Percentiles rank a stretch among this genome's conserved stretches.
These are phyloP conservation scores for Catalaphyllia jardinei DNA, from an alignment of 64 coral and sea anemone genomes.

Conservation along the genomic window DNA sequence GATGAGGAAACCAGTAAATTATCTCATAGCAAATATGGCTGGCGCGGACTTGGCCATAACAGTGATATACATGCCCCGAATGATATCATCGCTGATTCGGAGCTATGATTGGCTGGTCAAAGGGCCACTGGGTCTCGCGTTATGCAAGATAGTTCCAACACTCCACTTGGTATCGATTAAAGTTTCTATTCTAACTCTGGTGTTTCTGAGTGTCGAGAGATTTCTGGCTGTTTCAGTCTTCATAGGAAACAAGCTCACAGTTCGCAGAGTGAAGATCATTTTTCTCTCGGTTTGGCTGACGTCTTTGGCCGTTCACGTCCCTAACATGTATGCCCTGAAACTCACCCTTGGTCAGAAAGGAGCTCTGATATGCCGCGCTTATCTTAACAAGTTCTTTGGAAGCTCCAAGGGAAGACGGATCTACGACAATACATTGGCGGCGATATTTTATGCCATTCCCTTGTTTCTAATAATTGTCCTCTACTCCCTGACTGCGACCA, in stretches of 20 bases:
- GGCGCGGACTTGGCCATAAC: slow-evolving; percentile 38
- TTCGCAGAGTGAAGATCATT: neutral
- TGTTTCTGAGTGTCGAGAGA: neutral
- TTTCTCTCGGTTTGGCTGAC: neutral
- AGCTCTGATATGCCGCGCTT: neutral
- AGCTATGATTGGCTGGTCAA: neutral
- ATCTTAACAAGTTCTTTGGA: neutral
- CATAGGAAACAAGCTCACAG: neutral
- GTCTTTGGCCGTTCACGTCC: neutral
- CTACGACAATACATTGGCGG: neutral
- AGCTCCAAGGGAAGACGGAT: neutral
- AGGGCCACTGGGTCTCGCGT: neutral
- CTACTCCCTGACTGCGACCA: neutral
- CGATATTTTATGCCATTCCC: neutral
- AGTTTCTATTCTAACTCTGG: slow-evolving; percentile 5
- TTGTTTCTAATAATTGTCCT: neutral
- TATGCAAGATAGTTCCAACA: neutral
- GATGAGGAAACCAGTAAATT: slow-evolving; percentile 37
- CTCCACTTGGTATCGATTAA: neutral
- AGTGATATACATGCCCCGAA: slow-evolving; percentile 21
- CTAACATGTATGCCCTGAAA: neutral
- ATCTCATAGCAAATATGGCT: slow-evolving; percentile 45
- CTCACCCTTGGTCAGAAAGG: neutral
- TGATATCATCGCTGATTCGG: neutral
- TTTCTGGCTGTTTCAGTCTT: neutral